These are phyloP conservation scores for Chalcosyrphus nemorum DNA, from an alignment of 2,888 invertebrate species.

Conservation along the genomic window DNA sequence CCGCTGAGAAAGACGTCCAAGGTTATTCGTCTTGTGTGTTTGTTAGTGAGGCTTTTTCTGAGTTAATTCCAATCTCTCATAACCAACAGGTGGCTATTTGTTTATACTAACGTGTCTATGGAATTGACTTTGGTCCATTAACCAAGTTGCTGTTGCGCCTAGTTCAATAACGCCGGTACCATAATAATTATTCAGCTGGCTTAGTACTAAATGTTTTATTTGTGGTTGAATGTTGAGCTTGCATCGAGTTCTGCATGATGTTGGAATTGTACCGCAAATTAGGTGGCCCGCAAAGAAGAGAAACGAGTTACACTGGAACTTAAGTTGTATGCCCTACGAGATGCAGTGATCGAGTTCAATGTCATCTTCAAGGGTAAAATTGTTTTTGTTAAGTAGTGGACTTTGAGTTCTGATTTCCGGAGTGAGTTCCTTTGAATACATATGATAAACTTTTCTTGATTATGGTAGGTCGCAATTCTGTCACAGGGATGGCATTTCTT, in stretches of 20 bases:
- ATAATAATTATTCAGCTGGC: neutral
- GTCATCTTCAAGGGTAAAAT: conserved; percentile 21
- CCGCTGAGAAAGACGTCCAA: conserved; percentile 20
- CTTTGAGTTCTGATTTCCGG: conserved; percentile 1
- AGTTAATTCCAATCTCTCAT: neutral
- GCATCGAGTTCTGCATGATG: neutral
- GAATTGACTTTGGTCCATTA: conserved; percentile 52
- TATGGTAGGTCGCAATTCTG: conserved; percentile 2
- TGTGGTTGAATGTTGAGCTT: neutral
- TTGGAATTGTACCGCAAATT: conserved; percentile 4
- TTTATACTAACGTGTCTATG: conserved; percentile 2
- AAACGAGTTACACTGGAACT: conserved; percentile 41
- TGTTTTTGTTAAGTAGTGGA: neutral
- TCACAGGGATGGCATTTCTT: too few species aligned
- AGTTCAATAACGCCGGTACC: conserved; percentile 27
- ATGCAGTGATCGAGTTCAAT: conserved; percentile 45
- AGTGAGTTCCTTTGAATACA: neutral
- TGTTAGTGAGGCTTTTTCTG: conserved; percentile 17
- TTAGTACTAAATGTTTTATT: neutral
- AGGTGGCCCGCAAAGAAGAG: conserved; percentile 1
- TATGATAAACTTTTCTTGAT: neutral
- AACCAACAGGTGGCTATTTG: conserved; percentile 16
- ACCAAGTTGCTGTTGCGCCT: conserved; percentile 15
- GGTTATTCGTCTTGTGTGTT: conserved; percentile 49
- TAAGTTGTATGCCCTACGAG: conserved; percentile 5